Conservation (phyloP, 2,888 invertebrate species). For the Eupithecia tripunctaria region DNA sequence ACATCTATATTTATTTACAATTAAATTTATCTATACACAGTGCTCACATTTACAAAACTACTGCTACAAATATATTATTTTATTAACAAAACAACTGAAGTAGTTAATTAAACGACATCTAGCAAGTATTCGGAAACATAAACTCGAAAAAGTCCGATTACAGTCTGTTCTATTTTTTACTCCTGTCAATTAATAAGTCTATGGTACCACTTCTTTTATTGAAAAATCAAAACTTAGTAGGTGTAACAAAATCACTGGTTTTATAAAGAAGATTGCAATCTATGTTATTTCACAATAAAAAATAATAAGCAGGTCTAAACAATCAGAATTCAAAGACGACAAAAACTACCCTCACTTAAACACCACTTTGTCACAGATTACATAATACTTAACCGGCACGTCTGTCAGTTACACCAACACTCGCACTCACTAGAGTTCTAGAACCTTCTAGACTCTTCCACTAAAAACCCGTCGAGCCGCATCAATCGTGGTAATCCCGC, state of each 20-base stretch:
- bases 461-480: constrained; percentile 81
- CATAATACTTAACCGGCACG: constrained; percentile 29
- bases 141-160: neutral
- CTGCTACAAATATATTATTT: constrained; percentile 36
- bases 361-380: constrained; percentile 11
- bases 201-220: neutral
- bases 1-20: constrained; percentile 71
- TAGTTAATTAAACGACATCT: neutral
- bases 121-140: neutral
- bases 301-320: neutral
- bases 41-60: constrained; percentile 42
- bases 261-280: neutral
- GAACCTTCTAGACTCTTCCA: constrained; percentile 48
- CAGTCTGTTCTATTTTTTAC: neutral
- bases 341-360: constrained; percentile 6
- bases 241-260: neutral
- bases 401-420: constrained; percentile 42
- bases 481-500: constrained; percentile 85
- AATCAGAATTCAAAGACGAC: constrained; percentile 4
- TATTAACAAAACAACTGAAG: constrained; percentile 26
- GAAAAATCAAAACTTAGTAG: neutral
- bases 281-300: neutral
- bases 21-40: constrained; percentile 61
- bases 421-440: constrained; percentile 10
- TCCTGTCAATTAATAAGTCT: neutral